Conservation (phyloP, 2,888 invertebrate species). For the Bedellia somnulentella region DNA sequence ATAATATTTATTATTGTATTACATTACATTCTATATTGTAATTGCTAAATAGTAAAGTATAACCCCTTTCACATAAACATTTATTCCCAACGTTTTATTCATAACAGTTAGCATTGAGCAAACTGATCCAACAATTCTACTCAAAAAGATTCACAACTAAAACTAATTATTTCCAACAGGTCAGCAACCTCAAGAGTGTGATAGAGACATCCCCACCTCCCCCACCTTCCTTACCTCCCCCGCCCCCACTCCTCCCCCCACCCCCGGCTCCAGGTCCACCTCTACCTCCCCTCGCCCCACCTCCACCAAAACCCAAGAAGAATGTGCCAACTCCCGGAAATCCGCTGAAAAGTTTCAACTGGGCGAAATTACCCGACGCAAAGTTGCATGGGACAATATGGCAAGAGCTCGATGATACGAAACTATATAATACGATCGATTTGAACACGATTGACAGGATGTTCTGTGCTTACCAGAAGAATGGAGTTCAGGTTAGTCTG, state of each 20-base stretch:
- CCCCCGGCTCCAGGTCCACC: slow-evolving; percentile 65
- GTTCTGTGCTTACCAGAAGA: slow-evolving; percentile 94
- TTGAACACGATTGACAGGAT: slow-evolving; percentile 88
- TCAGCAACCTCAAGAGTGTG: slow-evolving; percentile 49
- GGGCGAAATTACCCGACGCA: slow-evolving; percentile 92
- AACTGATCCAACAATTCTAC: too few relatives aligned
- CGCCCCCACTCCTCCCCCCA: slow-evolving; percentile 54
- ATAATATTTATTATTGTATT: too few relatives aligned
- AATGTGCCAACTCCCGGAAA: slow-evolving; percentile 92
- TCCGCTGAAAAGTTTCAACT: slow-evolving; percentile 95
- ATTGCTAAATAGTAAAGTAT: too few relatives aligned
- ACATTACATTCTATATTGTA: too few relatives aligned
- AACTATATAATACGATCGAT: slow-evolving; percentile 89
- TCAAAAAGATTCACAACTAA: too few relatives aligned
- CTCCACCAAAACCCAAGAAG: slow-evolving; percentile 68
- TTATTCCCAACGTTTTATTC: too few relatives aligned
- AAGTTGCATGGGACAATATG: slow-evolving; percentile 93
- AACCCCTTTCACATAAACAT: too few relatives aligned
- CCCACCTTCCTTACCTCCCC: slow-evolving; percentile 56
- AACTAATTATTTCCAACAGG: slow-evolving; percentile 22
- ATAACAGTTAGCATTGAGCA: too few relatives aligned
- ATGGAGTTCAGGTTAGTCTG: slow-evolving; percentile 70
- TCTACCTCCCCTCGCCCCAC: slow-evolving; percentile 50
- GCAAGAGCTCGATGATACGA: slow-evolving; percentile 91
- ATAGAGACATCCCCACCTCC: slow-evolving; percentile 34